Evolutionary conservation across 2,797 vertebrate genomes (phyloP), one percentile per base, ranked within the genome.

Genomic region (Platyrinchus mystaceus): DNA sequence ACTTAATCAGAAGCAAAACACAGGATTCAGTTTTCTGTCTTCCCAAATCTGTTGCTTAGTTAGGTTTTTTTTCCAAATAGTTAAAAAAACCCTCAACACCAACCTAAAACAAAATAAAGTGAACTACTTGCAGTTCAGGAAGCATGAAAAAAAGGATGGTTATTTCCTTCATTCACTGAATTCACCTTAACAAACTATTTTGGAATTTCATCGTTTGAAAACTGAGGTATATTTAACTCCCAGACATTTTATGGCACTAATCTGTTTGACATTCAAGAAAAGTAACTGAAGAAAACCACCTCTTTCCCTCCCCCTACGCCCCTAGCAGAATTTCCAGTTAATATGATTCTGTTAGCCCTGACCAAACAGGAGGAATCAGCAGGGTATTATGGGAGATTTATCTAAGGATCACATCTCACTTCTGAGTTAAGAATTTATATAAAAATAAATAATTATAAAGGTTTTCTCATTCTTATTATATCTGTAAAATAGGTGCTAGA

Each of bases 181-280:
- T 90, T 91, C 50, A 84, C 81, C 71, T 73, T 82, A 69, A 63
- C 53, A 87, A 91, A 91, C 27, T 87, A 74, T 84, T 94, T 90
- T 46, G 60, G 83, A 56, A 94, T 90, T 90, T 84, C 20, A 89
- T 83, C 83, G 78, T 80, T 95, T 94, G 85, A 73, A 81, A 87
- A 52, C 56, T 84, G 80, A 67, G 89, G 85, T 70, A 52, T 84
- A 63, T 93, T 96, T 84, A 77, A 93, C 68, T 94, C 43, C 44
- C 69, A 93, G 75, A 71, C 50, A 16, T 90, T 96, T 93, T 90
- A 89, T 55, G n/a, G 77, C 80, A 62, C 75, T 90, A 49, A 90
- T 94, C 92, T 79, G 41, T 94, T 77, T 94, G 95, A 86, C 81
- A 60, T 75, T 89, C 59, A 89, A 39, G 84, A 80, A 85, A 96